These are phyloP conservation scores for Liasis olivaceus DNA, from an alignment of 2,797 vertebrate genomes.

Conservation along the genomic window DNA sequence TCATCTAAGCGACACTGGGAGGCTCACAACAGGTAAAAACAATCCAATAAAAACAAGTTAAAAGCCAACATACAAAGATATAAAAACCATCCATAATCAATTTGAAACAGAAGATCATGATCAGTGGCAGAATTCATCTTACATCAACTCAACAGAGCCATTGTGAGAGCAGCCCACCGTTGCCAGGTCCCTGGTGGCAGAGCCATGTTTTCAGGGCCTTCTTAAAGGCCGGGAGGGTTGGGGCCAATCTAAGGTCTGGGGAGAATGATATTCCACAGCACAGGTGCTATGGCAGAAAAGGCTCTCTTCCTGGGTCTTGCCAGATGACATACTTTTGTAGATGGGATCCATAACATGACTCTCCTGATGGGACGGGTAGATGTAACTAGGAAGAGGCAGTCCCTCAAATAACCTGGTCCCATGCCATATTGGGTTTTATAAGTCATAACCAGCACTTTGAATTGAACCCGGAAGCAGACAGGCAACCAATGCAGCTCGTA, in stretches of 20 bases:
- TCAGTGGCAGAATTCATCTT: background rate
- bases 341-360: background rate
- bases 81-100: background rate
- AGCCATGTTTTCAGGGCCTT: background rate
- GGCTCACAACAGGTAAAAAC: background rate
- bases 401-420: background rate
- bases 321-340: background rate
- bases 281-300: background rate
- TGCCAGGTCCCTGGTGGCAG: background rate
- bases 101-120: background rate
- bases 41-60: too few species aligned
- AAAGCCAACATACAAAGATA: background rate
- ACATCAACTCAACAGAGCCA: background rate
- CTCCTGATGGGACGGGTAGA: background rate
- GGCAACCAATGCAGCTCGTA: background rate
- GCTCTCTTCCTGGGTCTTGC: background rate
- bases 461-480: background rate
- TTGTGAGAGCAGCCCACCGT: background rate
- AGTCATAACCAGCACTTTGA: background rate
- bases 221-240: background rate
- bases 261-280: background rate
- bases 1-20: background rate
- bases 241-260: background rate
- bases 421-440: background rate
- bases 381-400: background rate